Evolutionary conservation across 1,140 invertebrate species (phyloP).

Genomic region (Zaprionus lachaisei): DNA sequence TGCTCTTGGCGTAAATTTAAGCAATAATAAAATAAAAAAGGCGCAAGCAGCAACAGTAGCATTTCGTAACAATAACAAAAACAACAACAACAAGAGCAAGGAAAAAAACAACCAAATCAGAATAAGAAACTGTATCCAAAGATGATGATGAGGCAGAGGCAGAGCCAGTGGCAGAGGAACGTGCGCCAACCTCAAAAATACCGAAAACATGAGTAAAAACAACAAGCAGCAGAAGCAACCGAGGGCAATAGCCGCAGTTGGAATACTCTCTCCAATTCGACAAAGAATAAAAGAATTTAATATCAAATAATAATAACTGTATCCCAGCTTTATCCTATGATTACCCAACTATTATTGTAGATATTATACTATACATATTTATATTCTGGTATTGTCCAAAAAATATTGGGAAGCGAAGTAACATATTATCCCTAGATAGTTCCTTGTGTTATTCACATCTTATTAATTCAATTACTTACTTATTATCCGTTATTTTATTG

Average conservation of each 20-base stretch:
- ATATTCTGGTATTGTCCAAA: too few relatives aligned
- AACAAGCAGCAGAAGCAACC: slow-evolving; percentile 1
- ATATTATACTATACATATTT: too few relatives aligned
- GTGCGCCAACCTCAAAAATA: slow-evolving; percentile 51
- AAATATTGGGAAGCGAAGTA: too few relatives aligned
- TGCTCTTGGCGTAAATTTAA: slow-evolving; percentile 80
- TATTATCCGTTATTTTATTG: too few relatives aligned
- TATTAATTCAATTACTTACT: too few relatives aligned
- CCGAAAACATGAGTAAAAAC: slow-evolving; percentile 38
- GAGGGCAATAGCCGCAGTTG: neutral
- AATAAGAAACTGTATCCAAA: slow-evolving; percentile 5
- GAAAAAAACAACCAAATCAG: slow-evolving; percentile 4
- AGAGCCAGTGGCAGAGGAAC: slow-evolving; percentile 24
- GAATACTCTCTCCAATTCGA: neutral
- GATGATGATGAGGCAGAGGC: slow-evolving; percentile 24
- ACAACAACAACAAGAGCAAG: neutral
- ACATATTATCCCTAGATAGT: too few relatives aligned
- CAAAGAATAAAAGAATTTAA: neutral
- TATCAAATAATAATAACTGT: neutral
- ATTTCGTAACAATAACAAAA: slow-evolving; percentile 25
- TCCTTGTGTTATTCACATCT: too few relatives aligned
- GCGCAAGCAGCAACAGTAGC: slow-evolving; percentile 18
- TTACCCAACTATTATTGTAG: too few relatives aligned
- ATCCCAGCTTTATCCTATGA: too few relatives aligned
- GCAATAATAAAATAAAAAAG: slow-evolving; percentile 74